Base-by-base conservation (phyloP, 2,888 invertebrate species). In the Odontomyia ornata region DNA sequence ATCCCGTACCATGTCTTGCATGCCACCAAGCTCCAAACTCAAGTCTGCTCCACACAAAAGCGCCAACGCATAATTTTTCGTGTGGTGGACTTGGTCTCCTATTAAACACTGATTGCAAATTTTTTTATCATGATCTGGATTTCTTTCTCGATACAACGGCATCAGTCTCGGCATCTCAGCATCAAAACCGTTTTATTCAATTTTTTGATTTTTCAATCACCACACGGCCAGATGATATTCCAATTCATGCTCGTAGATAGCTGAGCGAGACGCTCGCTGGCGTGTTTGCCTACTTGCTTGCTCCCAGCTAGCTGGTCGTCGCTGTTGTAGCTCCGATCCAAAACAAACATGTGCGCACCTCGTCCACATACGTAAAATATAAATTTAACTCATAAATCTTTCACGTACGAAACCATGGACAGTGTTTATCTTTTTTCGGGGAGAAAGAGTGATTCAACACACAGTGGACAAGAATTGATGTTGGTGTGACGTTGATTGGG, bases 331-430 rank as follows among this genome's bases (percentile, higher is more conserved):
- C 36, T 36, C 36, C 36, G 3, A 25, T 60, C 9, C 28, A 27
- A 64, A 64, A 64, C 64, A 64, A 64, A 64, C 64, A 64, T 64
- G 25, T 64, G 64, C 64, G n/a, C 64, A 64, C 27, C 64, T 30
- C 27, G 64, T 64, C 30, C 64, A 30, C 64, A 64, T 64, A 64
- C 30, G 64, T 64, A 64, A 64, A 64, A 64, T 64, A 64, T 64
- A 64, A 64, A 64, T 64, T 64, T 64, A 30, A 64, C 64, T 28
- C 30, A 64, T 64, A 64, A 64, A 64, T 64, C 64, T 64, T 64
- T 28, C 28, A 23, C 4, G 64, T 11, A 64, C 64, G 13, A 18
- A 64, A 30, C 30, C 28, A 64, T 18, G 28, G 64, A 30, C 27
- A 25, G 25, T 30, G 64, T 64, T 64, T 64, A 64, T 64, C 30